These are phyloP conservation scores for Drosophila birchii DNA, from an alignment of 2,888 invertebrate species.

Conservation along the genomic window DNA sequence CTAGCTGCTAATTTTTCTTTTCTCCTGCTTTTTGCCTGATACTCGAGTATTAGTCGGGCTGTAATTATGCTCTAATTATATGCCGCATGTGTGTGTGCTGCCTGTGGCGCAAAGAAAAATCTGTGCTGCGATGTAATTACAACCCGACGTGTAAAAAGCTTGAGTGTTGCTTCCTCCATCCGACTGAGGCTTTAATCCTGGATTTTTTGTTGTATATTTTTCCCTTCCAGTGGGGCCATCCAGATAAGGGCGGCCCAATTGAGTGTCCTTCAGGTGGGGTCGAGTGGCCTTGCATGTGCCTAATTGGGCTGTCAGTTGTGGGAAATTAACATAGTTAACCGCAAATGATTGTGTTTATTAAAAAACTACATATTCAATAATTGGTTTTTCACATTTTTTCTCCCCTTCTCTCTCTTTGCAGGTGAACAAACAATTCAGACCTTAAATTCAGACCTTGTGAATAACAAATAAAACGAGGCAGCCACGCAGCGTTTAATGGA, in stretches of 20 bases:
- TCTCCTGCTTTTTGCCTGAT: conserved; percentile 57
- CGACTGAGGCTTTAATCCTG: conserved; percentile 35
- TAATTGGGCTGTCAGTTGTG: conserved; percentile 42
- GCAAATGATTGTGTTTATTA: conserved; percentile 12
- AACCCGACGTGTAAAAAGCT: conserved; percentile 50
- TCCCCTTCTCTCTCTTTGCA: conserved; percentile 18
- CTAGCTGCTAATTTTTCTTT: conserved; percentile 67
- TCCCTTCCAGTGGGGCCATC: conserved; percentile 38
- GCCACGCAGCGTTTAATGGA: conserved; percentile 6
- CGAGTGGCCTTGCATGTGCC: conserved; percentile 39
- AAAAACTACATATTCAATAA: conserved; percentile 25
- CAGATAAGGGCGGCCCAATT: conserved; percentile 27
- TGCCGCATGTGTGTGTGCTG: conserved; percentile 46
- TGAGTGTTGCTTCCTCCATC: conserved; percentile 25
- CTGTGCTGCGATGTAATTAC: conserved; percentile 72
- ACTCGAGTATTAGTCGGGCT: conserved; percentile 73
- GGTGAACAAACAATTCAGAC: conserved; percentile 18
- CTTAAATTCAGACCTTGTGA: conserved; percentile 8
- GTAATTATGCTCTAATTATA: conserved; percentile 80
- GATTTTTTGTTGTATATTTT: conserved; percentile 3
- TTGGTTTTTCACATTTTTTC: conserved; percentile 3
- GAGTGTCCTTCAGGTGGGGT: conserved; percentile 25
- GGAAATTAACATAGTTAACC: conserved; percentile 24
- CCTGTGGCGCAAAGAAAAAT: conserved; percentile 63
- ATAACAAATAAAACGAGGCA: neutral